Evolutionary conservation across 2,797 vertebrate species (phyloP).

Genomic region (Tolypeutes matacus): DNA sequence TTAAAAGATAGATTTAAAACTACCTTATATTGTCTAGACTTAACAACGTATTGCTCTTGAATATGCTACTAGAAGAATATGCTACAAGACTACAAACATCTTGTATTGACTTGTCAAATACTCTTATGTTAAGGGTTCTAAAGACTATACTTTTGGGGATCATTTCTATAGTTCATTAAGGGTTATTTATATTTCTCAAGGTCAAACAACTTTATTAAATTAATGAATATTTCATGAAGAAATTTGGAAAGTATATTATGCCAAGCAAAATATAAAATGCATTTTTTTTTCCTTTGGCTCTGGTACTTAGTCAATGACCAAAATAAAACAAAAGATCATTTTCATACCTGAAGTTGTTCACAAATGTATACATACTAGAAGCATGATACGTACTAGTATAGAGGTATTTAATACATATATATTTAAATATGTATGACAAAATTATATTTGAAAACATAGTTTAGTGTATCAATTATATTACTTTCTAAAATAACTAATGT

Average conservation of each 20-base stretch:
- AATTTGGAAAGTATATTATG: not conserved
- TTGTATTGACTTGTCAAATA: not conserved
- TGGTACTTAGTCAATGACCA: not conserved
- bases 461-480: not conserved
- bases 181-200: not conserved
- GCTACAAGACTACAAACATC: not conserved
- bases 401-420: not conserved
- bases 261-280: not conserved
- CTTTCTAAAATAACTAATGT: not conserved
- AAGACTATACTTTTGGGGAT: too few species aligned
- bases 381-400: not conserved
- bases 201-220: not conserved
- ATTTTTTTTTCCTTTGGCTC: not conserved
- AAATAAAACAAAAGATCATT: not conserved
- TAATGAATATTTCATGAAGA: conserved; percentile 2
- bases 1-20: not conserved
- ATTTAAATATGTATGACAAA: not conserved
- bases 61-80: not conserved
- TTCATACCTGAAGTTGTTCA: not conserved
- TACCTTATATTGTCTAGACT: not conserved
- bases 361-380: not conserved
- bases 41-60: conserved; percentile 14
- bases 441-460: not conserved
- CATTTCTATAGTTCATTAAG: not conserved
- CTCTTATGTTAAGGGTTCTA: not conserved